phyloP scores from a whole-genome alignment of 2,797 vertebrate genomes.

The Meda fulgida region DNA sequence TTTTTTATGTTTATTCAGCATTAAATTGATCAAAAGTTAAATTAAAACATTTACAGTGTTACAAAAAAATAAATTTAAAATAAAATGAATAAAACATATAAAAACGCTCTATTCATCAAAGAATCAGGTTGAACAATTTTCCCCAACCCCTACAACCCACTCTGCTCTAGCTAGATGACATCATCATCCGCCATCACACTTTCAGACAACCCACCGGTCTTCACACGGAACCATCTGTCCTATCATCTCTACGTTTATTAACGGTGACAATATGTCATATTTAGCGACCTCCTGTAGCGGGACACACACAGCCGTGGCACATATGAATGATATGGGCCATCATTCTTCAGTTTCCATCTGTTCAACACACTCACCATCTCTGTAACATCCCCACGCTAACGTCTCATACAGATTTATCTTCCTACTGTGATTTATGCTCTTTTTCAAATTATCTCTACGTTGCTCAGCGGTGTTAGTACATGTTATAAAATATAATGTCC shows the following conservation, averaged over 20 bases:
- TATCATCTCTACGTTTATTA: constrained; percentile 32
- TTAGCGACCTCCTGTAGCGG: constrained; percentile 42
- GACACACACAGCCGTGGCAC: constrained; percentile 10
- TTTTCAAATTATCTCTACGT: constrained; percentile 20
- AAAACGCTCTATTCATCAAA: neutral
- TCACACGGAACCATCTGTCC: constrained; percentile 19
- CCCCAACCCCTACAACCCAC: neutral
- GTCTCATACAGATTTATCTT: neutral
- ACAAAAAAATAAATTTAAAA: neutral
- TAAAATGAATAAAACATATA: no score
- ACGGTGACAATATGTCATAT: constrained; percentile 35
- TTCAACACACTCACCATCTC: constrained; percentile 8
- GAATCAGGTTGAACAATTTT: neutral
- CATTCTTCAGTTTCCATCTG: constrained; percentile 39
- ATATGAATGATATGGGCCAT: constrained; percentile 29
- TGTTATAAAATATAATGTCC: constrained; percentile 24
- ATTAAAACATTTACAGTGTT: neutral
- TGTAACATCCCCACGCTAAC: neutral
- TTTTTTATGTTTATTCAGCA: neutral
- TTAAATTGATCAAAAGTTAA: neutral
- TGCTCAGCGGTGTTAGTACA: constrained; percentile 22
- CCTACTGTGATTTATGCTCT: constrained; percentile 31
- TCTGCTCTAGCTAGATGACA: neutral
- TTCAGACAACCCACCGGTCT: constrained; percentile 2
- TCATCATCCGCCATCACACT: neutral